These are phyloP conservation scores for Puffinus mauretanicus DNA, from an alignment of 2,113 vertebrate species.

Conservation along the genomic window DNA sequence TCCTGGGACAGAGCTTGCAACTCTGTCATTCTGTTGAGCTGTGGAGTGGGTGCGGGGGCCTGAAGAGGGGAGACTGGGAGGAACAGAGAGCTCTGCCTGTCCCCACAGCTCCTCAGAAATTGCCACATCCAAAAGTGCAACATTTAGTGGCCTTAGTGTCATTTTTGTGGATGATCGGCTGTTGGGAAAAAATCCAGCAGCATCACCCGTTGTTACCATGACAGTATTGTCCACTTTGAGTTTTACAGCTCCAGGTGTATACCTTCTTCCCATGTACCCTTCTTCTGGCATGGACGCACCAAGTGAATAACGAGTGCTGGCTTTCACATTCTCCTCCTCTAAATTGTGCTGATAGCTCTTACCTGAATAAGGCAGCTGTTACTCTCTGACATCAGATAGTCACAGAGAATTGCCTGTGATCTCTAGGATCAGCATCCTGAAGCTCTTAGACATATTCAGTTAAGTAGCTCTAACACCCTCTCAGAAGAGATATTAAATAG, in stretches of 20 bases:
- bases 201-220: background rate
- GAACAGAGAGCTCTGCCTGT: background rate
- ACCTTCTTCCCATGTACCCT: background rate
- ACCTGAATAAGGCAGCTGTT: background rate
- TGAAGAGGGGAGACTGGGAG: background rate
- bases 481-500: background rate
- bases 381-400: background rate
- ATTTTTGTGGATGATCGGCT: background rate
- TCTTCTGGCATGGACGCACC: background rate
- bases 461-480: background rate
- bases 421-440: background rate
- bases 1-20: background rate
- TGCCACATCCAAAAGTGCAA: background rate
- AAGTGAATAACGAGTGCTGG: background rate
- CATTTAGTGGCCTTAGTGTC: background rate
- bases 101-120: background rate
- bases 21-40: background rate
- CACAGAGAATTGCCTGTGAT: background rate
- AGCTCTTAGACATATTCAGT: background rate
- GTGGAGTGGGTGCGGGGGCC: background rate
- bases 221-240: background rate
- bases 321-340: background rate
- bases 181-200: background rate
- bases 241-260: background rate
- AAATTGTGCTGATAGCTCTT: background rate